Base-by-base conservation (phyloP, 2,888 invertebrate species). In the Allolobophora icterica region DNA sequence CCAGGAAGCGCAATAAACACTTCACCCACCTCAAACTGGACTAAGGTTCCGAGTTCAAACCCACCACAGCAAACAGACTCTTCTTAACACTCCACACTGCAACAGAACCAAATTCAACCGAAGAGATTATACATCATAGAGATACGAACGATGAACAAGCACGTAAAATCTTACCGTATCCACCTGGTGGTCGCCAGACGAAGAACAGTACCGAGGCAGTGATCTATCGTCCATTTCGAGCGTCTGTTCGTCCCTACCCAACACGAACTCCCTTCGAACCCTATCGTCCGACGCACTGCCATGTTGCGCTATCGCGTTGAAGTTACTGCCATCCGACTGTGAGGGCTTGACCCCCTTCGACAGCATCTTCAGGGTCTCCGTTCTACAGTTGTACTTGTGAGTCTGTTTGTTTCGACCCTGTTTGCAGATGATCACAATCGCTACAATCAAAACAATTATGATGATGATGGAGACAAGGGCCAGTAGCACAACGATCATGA, bases 401-500 rank as follows among this genome's bases (percentile, higher is more conserved):
- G 91, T 40, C 35, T 83, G 35, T 35, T 42, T 90, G 34, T 90
- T 84, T 2, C 52, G 45, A 45, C 91, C 91, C 35, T 91, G 89
- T 35, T 87, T 91, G 71, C 90, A 90, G 84, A 92, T 71, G 35
- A 92, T 30, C 38, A 92, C 90, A 33, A 93, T 93, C 52, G 93
- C 92, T 21, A 90, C 91, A 21, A 93, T 90, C 84, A 93, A 91
- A 83, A 93, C 90, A 38, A 92, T 87, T 42, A 91, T 92, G 90
- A 92, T 90, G 84, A 93, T 89, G 71, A 71, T 90, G 15, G 93
- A 93, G 35, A 91, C 92, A 35, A 90, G 91, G 83, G 91, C 93
- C 30, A 93, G 90, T 21, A 91, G 91, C 45, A 93, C 92, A 89
- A 93, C 90, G 45, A 93, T 92, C 89, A 90, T 92, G 34, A 93